Evolutionary conservation across 2,888 invertebrate genomes (phyloP).

Genomic region (Merodon equestris): DNA sequence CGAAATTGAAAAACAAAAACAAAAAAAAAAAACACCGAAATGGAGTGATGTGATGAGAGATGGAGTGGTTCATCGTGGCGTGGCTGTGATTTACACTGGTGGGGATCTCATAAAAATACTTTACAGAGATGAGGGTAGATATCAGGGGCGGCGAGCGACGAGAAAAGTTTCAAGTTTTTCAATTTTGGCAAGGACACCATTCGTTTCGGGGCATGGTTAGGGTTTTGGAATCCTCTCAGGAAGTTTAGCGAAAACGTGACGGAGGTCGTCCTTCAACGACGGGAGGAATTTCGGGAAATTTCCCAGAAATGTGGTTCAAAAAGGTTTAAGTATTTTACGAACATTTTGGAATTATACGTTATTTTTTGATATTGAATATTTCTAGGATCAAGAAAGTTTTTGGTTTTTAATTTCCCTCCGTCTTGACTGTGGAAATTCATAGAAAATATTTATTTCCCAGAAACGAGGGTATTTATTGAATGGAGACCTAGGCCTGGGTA

Average conservation of each 20-base stretch:
- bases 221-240: background rate
- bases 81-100: conserved; percentile 60
- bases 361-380: background rate
- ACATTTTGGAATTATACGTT: conserved; percentile 19
- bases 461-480: too few species aligned
- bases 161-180: conserved; percentile 66
- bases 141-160: background rate
- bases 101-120: conserved; percentile 59
- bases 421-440: too few species aligned
- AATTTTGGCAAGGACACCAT: conserved; percentile 51
- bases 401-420: too few species aligned
- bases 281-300: background rate
- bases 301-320: background rate
- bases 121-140: conserved; percentile 65
- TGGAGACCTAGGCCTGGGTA: too few species aligned
- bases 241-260: conserved; percentile 45
- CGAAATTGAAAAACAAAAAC: conserved; percentile 49
- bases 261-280: conserved; percentile 49
- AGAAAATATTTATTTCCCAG: too few species aligned
- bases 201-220: conserved; percentile 48
- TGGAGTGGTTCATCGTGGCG: conserved; percentile 20
- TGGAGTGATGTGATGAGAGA: too few species aligned
- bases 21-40: conserved; percentile 15
- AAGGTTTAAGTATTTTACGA: conserved; percentile 10
- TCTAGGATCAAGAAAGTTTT: conserved; percentile 29